Conservation (phyloP, 30 jellyfish, hydroid and myxozoan species). For the Calvadosia cruxmelitensis region DNA sequence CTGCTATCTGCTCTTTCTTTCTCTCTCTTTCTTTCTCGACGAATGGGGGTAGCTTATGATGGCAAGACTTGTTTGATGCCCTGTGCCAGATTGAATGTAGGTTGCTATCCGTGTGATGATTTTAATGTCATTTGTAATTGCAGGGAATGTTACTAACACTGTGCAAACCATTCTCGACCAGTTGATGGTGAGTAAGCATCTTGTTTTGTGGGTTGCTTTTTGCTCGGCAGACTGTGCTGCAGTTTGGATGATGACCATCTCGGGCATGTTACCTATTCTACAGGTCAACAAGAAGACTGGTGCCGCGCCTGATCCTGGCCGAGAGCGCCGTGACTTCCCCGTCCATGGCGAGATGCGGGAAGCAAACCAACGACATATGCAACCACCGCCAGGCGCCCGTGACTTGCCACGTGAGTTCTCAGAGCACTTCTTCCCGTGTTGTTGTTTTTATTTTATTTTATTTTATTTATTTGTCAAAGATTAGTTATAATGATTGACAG, state of each 20-base stretch:
- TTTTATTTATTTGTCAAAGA: no score
- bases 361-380: neutral
- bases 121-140: neutral
- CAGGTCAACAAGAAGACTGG: neutral
- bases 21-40: no score
- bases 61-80: no score
- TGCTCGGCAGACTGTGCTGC: neutral
- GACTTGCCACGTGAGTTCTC: no score
- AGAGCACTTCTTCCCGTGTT: no score
- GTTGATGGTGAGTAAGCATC: constrained; percentile 20
- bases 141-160: constrained; percentile 27
- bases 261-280: neutral
- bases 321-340: constrained; percentile 15
- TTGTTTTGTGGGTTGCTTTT: neutral
- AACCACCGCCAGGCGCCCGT: no score
- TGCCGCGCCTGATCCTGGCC: constrained; percentile 1
- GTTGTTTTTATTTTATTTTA: no score
- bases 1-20: no score
- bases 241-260: neutral
- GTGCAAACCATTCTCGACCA: constrained; percentile 53
- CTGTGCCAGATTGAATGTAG: neutral
- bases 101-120: no score
- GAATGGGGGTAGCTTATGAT: no score
- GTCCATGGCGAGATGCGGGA: constrained; percentile 13
- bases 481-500: no score